Conservation (phyloP, 2,113 vertebrate genomes). For the Corythaeola cristata region DNA sequence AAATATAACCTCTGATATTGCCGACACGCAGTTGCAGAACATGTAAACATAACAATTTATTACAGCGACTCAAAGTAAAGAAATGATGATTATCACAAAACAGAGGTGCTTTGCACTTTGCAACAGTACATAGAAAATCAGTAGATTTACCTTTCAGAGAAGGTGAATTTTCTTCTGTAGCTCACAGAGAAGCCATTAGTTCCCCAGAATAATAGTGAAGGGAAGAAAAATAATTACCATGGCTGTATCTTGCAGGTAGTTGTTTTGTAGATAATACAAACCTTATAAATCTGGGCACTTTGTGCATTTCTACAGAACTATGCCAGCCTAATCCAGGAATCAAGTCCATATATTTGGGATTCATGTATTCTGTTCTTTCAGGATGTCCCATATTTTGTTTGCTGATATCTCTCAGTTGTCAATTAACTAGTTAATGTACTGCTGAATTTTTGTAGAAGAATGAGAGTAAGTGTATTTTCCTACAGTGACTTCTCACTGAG, state of each 20-base stretch:
- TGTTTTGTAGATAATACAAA: neutral
- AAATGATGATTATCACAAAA: neutral
- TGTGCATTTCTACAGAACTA: neutral
- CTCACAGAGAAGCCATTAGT: neutral
- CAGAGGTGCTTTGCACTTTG: neutral
- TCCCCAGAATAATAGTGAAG: neutral
- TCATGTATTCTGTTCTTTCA: neutral
- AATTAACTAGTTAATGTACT: neutral
- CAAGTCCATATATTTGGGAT: neutral
- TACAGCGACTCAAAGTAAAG: neutral
- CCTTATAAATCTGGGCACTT: neutral
- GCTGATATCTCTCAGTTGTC: neutral
- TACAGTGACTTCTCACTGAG: neutral
- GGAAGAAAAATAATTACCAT: neutral
- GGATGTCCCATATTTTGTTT: neutral
- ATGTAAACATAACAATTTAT: neutral
- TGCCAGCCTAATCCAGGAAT: neutral
- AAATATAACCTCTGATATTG: neutral
- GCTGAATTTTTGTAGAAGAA: neutral
- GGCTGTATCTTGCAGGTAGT: neutral
- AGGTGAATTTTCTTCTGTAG: neutral
- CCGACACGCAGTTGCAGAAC: neutral
- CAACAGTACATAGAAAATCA: neutral
- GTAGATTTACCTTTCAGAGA: neutral
- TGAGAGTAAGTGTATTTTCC: neutral